Evolutionary conservation across 2,113 vertebrate genomes (phyloP).

Genomic region (Fulmarus glacialis): DNA sequence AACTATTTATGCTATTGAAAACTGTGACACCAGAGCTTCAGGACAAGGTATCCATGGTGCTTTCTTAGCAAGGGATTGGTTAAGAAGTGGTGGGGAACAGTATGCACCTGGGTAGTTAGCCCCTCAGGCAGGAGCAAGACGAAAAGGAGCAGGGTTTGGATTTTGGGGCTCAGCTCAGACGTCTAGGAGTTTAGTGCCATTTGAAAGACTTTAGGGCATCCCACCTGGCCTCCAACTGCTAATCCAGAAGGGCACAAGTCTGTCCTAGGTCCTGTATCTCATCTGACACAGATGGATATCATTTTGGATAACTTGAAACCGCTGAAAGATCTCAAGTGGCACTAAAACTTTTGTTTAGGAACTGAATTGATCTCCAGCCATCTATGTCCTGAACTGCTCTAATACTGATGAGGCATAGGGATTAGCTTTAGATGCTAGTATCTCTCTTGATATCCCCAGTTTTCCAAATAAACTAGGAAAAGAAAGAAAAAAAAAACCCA

Average conservation of each 20-base stretch:
- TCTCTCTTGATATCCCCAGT: not conserved
- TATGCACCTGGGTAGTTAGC: not conserved
- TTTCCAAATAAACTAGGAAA: not conserved
- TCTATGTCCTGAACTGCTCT: not conserved
- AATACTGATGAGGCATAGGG: not conserved
- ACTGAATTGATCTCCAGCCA: not conserved
- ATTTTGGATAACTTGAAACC: not conserved
- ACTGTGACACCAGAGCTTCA: not conserved
- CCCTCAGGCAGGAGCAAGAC: not conserved
- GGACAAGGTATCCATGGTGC: not conserved
- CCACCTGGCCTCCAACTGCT: not conserved
- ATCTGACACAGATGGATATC: not conserved
- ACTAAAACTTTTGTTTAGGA: not conserved
- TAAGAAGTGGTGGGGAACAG: not conserved
- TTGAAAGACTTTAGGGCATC: not conserved
- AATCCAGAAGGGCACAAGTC: not conserved
- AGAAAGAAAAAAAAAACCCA: not conserved
- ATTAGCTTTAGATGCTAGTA: not conserved
- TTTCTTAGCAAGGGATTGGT: not conserved
- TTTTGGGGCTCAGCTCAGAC: not conserved
- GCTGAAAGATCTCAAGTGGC: not conserved
- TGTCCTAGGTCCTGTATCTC: not conserved
- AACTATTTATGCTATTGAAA: not conserved
- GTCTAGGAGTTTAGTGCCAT: not conserved
- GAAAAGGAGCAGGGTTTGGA: not conserved